Evolutionary conservation across 2,888 invertebrate species (phyloP), one percentile per base, ranked within the genome.

Genomic region (Chrysotoxum bicinctum): DNA sequence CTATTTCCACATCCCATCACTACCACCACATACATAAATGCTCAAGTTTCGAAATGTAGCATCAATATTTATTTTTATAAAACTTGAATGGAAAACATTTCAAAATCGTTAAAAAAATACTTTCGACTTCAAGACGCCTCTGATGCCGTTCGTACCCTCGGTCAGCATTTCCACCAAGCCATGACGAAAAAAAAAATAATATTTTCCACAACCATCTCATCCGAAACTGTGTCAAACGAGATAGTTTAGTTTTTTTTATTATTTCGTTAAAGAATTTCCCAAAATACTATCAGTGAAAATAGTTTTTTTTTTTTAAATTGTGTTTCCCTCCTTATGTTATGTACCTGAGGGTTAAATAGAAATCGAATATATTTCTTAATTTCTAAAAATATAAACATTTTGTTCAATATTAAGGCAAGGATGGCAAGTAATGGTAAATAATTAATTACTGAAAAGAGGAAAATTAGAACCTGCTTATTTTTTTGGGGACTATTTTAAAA

Each of bases 71-170:
- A 54, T 54, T 54, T 54, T 30, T 30, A 54, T 16, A 9, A 6
- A 30, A 19, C 32, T 54, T 23, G 23, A 54, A 54, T 16, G 30
- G 30, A 32, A 54, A 10, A 0, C 14, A 54, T 54, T 54, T 54
- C 54, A 16, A 32, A 54, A 54, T 54, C 12, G 2, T 30, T 54
- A 54, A 54, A 54, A 54, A 54, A 32, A 54, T 32, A 54, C 30
- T 16, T 54, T 54, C 54, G 30, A 54, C 54, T 54, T 30, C 0
- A 6, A 54, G 54, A 30, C 54, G 54, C 30, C 54, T 30, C 10
- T 30, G 6, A 32, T 30, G 16, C 30, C 1, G 16, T 30, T 9
- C 14, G 26, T 26, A 2, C 30, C 54, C 30, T 50, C 9, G 8
- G 2, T 14, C 10, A 3, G 8, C 4, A 2, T 19, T 30, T 52